Base-by-base conservation (phyloP, 2,113 vertebrate species). In the Cricetomys ansorgei region DNA sequence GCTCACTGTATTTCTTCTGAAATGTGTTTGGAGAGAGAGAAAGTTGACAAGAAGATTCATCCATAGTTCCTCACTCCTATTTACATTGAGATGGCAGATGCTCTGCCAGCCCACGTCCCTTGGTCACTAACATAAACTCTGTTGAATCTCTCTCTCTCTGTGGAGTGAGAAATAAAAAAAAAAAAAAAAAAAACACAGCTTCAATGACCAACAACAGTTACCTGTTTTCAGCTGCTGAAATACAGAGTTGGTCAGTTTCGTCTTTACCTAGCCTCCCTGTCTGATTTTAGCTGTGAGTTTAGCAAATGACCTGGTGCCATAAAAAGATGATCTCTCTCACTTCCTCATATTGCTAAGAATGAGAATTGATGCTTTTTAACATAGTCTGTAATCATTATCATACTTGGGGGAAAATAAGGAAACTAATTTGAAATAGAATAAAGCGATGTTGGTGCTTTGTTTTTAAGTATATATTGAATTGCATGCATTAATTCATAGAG, bases 381-480 rank as follows among this genome's bases (percentile, higher is more conserved):
- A 40, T 86, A 37, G 40, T 3, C 29, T 89, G 5, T 64, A 40
- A 90, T 57, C 76, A 92, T 31, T 75, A 73, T 5, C 19, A 50
- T 59, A 12, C 27, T 87, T 76, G 15, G 23, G 5, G 23, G 25
- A 64, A 93, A 94, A 64, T 31, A 77, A 0, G 87, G 3, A 96
- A 76, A 88, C 37, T 76, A 93, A 95, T 65, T 89, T 91, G 94
- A 94, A 92, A 80, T 59, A 43, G 70, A 37, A 53, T 59, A 92
- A 9, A 37, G 7, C 0, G 67, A 13, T 72, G 31, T 95, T 96
- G 88, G 75, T 48, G 21, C 34, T 92, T 85, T 81, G 37, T 50
- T 96, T 90, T 96, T 94, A 91, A 95, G 92, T 88, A 90, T 55
- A 94, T 73, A 93, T 59, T 62, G 67, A 92, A 94, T 86, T 94